Percentiles rank a stretch among this genome's conserved stretches.
phyloP scores from a whole-genome alignment of 2,888 invertebrate species.

The Acronicta psi region DNA sequence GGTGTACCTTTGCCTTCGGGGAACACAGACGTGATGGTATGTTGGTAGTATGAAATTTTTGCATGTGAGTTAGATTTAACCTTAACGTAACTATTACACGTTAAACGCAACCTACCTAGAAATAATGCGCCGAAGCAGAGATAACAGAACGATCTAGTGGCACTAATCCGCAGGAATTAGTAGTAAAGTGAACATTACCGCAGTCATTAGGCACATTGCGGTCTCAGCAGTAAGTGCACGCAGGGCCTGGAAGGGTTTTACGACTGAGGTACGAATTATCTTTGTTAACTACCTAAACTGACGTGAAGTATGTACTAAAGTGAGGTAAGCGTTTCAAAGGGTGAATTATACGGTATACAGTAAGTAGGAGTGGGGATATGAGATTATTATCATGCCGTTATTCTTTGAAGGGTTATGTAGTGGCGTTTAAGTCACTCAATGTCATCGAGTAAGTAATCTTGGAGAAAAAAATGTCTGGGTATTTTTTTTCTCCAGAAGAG shows the following conservation, averaged over 20 bases:
- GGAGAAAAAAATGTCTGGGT: no score
- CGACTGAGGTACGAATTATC: conserved; percentile 24
- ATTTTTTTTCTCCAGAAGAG: no score
- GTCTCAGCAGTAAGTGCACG: conserved; percentile 22
- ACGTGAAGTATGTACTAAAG: conserved; percentile 24
- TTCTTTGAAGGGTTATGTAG: neutral
- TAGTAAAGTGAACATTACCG: conserved; percentile 40
- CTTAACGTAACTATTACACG: neutral
- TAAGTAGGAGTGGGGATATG: neutral
- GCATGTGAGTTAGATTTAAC: neutral
- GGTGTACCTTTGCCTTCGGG: no score
- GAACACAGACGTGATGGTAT: no score
- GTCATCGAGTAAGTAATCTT: no score
- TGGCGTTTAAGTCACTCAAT: neutral
- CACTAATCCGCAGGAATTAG: conserved; percentile 47
- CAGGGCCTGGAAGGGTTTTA: conserved; percentile 29
- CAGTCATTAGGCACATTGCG: conserved; percentile 46
- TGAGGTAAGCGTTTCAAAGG: conserved; percentile 12
- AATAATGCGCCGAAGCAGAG: conserved; percentile 9
- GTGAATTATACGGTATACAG: conserved; percentile 3
- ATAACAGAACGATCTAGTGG: conserved; percentile 20
- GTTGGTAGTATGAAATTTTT: no score
- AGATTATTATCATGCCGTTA: neutral
- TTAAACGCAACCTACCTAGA: neutral
- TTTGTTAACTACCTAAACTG: conserved; percentile 34